phyloP scores from a whole-genome alignment of 2,113 vertebrate species.

The Ailuropoda melanoleuca region DNA sequence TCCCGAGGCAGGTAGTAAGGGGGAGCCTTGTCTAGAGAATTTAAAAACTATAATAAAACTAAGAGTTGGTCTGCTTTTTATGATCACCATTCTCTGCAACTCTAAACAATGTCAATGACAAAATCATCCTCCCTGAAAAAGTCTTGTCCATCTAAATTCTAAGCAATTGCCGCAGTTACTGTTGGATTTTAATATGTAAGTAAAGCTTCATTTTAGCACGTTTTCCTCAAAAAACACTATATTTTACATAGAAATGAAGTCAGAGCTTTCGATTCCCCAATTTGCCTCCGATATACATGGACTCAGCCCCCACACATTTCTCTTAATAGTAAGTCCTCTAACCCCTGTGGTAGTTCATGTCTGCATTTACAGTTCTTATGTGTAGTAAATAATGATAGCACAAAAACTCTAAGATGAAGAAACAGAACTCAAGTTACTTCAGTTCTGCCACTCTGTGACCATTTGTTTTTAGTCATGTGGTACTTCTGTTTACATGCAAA shows the following conservation, averaged over 20 bases:
- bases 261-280: not conserved
- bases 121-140: not conserved
- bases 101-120: conserved; percentile 18
- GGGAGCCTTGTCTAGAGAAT: not conserved
- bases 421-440: not conserved
- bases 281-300: not conserved
- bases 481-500: not conserved
- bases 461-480: not conserved
- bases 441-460: not conserved
- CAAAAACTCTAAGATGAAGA: not conserved
- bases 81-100: not conserved
- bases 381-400: not conserved
- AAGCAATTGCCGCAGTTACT: not conserved
- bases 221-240: not conserved
- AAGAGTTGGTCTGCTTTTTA: conserved; percentile 27
- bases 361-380: not conserved
- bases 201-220: conserved; percentile 1
- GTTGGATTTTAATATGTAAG: not conserved
- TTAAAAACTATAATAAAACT: not conserved
- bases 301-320: not conserved
- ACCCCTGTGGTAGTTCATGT: not conserved
- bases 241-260: not conserved
- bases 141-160: not conserved
- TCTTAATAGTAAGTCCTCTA: not conserved
- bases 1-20: not conserved